A percentile compares a stretch with the other conserved stretches of the same genome.
phyloP scores from a whole-genome alignment of 1,140 invertebrate genomes.

The Luehdorfia chinensis region DNA sequence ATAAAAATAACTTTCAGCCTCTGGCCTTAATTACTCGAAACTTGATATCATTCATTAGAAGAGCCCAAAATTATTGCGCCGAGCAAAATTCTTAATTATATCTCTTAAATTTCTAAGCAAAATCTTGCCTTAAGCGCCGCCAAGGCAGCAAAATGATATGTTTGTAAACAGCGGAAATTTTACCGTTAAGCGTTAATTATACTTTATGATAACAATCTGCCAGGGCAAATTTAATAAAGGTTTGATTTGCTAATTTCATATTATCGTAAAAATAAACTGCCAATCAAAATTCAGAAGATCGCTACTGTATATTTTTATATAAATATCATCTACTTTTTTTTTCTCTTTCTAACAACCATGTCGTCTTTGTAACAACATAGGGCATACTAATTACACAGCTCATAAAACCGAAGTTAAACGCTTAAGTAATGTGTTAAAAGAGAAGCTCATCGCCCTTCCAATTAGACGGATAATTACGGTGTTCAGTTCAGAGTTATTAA shows the following conservation, averaged over 20 bases:
- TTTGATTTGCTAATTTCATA: conserved; percentile 39
- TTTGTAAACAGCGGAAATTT: conserved; percentile 70
- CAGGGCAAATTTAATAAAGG: conserved; percentile 31
- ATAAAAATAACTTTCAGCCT: conserved; percentile 59
- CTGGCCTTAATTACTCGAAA: conserved; percentile 69
- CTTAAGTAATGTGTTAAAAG: conserved; percentile 67
- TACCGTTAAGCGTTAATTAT: conserved; percentile 68
- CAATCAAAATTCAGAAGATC: too few relatives aligned
- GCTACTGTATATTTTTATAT: not conserved
- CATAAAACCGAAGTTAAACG: conserved; percentile 66
- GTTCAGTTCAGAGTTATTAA: conserved; percentile 73
- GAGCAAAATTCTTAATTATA: conserved; percentile 75
- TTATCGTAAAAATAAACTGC: too few relatives aligned
- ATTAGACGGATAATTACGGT: conserved; percentile 71
- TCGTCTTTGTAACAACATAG: conserved; percentile 1
- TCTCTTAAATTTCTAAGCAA: conserved; percentile 76
- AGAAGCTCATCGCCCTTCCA: conserved; percentile 66
- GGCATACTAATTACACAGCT: conserved; percentile 61
- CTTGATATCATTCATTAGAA: conserved; percentile 73
- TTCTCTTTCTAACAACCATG: too few relatives aligned
- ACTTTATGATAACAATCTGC: conserved; percentile 49
- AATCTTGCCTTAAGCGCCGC: conserved; percentile 61
- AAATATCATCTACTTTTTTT: conserved; percentile 2
- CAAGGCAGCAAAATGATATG: conserved; percentile 71
- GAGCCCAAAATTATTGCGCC: conserved; percentile 71